Evolutionary conservation across 2,888 invertebrate genomes (phyloP).

Genomic region (Hyles lineata): DNA sequence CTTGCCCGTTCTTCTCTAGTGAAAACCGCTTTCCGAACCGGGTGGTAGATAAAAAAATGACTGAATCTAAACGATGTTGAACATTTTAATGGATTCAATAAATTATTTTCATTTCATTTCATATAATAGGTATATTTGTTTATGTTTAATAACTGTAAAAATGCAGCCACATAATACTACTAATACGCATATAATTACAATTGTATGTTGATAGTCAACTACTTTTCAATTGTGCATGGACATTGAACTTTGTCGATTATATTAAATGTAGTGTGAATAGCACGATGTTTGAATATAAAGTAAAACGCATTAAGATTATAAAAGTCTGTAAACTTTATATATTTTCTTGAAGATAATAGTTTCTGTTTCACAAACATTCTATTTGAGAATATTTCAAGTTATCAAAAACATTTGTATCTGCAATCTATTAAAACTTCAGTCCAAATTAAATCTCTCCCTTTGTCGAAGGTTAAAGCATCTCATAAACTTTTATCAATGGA

Average conservation of each 20-base stretch:
- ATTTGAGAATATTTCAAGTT: slow-evolving; percentile 7
- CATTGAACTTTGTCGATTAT: background rate
- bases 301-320: background rate
- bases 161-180: too few relatives aligned
- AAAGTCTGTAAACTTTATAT: slow-evolving; percentile 17
- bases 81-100: too few relatives aligned
- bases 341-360: slow-evolving; percentile 4
- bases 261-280: background rate
- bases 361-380: background rate
- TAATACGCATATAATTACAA: background rate
- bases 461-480: background rate
- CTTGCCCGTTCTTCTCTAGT: too few relatives aligned
- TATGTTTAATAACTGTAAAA: too few relatives aligned
- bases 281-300: background rate
- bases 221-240: background rate
- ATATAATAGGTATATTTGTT: too few relatives aligned
- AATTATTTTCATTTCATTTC: too few relatives aligned
- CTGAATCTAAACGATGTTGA: too few relatives aligned
- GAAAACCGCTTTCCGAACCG: too few relatives aligned
- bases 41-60: too few relatives aligned
- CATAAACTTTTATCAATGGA: background rate
- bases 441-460: slow-evolving; percentile 14
- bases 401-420: slow-evolving; percentile 6
- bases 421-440: slow-evolving; percentile 17
- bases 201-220: background rate